Conservation (phyloP, 2,888 invertebrate species). For the Drosophila recens region DNA sequence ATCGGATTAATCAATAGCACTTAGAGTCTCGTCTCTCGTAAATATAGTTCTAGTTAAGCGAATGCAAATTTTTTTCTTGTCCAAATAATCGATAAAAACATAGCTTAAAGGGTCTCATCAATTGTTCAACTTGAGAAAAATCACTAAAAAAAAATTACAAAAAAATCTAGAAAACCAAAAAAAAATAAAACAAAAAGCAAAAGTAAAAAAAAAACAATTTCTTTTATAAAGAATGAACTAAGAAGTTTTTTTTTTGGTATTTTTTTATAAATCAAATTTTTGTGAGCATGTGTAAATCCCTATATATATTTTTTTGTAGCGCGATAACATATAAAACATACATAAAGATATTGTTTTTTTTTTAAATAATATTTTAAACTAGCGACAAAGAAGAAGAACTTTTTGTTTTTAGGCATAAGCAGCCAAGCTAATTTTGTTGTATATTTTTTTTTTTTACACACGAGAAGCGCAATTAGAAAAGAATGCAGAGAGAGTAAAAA, state of each 20-base stretch:
- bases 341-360: constrained; percentile 42
- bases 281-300: constrained; percentile 51
- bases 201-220: constrained; percentile 6
- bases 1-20: constrained; percentile 52
- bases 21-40: constrained; percentile 54
- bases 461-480: constrained; percentile 56
- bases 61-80: constrained; percentile 56
- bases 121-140: constrained; percentile 49
- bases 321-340: constrained; percentile 15
- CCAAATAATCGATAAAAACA: constrained; percentile 40
- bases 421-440: constrained; percentile 78
- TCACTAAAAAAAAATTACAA: not conserved
- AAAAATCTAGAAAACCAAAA: not conserved
- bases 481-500: not conserved
- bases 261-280: constrained; percentile 44
- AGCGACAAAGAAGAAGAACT: constrained; percentile 21
- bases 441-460: constrained; percentile 31
- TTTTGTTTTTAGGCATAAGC: constrained; percentile 72
- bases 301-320: constrained; percentile 59
- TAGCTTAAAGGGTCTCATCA: constrained; percentile 36
- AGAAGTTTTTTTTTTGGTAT: constrained; percentile 29
- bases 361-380: constrained; percentile 45
- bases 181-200: constrained; percentile 1
- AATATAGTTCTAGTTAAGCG: constrained; percentile 47
- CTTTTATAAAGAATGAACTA: constrained; percentile 39